phyloP scores from a whole-genome alignment of 2,888 invertebrate genomes.

The Sphaerophoria taeniata region DNA sequence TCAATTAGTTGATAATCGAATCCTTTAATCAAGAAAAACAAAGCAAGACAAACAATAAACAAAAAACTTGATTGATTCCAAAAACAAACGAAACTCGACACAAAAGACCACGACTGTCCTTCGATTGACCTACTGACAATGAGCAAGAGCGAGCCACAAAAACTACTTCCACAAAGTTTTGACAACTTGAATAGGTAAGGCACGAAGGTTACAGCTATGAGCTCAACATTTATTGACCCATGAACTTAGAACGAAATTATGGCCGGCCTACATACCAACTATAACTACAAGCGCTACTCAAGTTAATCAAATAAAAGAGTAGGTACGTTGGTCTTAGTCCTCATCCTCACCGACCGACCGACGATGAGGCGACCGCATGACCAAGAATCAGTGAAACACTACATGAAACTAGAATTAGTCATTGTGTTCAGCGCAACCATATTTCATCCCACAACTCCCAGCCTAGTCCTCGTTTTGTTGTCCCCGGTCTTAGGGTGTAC shows the following conservation, averaged over 20 bases:
- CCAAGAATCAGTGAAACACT: background rate
- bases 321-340: background rate
- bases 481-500: constrained; percentile 6
- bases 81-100: background rate
- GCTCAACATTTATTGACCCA: constrained; percentile 7
- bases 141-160: background rate
- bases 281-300: background rate
- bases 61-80: background rate
- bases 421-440: background rate
- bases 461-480: background rate
- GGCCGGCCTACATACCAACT: background rate
- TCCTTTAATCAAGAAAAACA: background rate
- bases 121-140: background rate
- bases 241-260: background rate
- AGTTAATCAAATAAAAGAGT: background rate
- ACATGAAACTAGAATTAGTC: constrained; percentile 23
- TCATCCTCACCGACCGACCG: background rate
- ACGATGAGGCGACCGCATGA: too few species aligned
- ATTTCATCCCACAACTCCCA: background rate
- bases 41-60: background rate
- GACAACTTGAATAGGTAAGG: background rate
- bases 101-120: background rate
- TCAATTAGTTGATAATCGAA: background rate
- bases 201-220: background rate
- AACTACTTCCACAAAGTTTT: background rate